Conservation (phyloP, 92 coral and sea anemone species). For the Phenganax marumi region DNA sequence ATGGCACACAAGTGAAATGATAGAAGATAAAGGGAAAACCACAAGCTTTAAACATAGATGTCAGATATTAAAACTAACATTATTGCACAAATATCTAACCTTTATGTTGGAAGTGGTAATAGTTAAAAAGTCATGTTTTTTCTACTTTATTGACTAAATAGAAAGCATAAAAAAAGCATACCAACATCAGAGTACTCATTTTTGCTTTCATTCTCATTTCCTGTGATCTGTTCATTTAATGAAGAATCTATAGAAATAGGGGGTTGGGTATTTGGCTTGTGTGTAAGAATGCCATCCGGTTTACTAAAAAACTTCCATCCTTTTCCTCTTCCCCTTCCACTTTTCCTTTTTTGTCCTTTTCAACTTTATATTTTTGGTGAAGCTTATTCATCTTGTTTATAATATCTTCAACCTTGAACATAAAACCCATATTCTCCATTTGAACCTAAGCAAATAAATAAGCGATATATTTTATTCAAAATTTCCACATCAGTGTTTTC, state of each 20-base stretch:
- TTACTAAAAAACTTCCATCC: constrained; percentile 57
- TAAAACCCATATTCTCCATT: constrained; percentile 40
- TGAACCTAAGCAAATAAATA: constrained; percentile 27
- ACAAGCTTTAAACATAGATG: no score
- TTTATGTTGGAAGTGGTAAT: no score
- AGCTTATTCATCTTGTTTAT: constrained; percentile 59
- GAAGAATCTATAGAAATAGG: neutral
- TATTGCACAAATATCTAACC: no score
- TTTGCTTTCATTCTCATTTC: no score
- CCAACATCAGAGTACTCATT: no score
- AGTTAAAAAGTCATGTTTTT: no score
- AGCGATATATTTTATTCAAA: neutral
- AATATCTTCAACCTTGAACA: constrained; percentile 30
- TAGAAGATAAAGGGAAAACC: no score
- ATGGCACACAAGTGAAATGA: no score
- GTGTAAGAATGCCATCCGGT: constrained; percentile 8
- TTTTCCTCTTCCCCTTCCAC: constrained; percentile 39
- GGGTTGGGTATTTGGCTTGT: constrained; percentile 17
- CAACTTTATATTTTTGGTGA: constrained; percentile 46
- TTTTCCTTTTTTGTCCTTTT: constrained; percentile 49
- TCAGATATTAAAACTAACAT: no score
- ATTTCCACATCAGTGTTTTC: neutral
- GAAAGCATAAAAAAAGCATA: no score
- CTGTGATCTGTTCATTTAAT: no score
- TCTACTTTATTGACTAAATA: no score